Conservation (phyloP, 2,113 vertebrate genomes). For the Rhegmatorhina hoffmannsi region DNA sequence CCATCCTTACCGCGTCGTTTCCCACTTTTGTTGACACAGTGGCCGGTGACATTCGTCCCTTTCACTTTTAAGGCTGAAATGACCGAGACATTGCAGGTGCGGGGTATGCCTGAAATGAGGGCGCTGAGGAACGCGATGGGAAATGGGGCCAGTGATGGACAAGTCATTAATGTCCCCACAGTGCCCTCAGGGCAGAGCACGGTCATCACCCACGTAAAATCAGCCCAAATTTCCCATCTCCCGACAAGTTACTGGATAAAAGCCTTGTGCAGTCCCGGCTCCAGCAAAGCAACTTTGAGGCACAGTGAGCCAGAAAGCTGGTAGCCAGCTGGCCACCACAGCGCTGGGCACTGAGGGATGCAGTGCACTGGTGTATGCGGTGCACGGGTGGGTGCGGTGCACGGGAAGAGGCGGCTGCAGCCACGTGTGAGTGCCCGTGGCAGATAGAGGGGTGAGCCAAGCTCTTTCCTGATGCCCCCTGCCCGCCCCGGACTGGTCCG, state of each 20-base stretch:
- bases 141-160: background rate
- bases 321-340: background rate
- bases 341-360: background rate
- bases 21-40: background rate
- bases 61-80: background rate
- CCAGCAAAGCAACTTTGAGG: accelerated
- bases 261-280: background rate
- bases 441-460: background rate
- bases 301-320: accelerated
- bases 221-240: background rate
- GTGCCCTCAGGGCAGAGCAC: background rate
- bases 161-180: background rate
- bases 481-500: background rate
- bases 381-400: background rate
- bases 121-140: background rate
- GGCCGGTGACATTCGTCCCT: background rate
- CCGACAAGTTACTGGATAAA: accelerated
- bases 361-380: background rate
- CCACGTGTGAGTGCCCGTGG: background rate
- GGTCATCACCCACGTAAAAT: background rate
- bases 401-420: background rate
- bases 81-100: background rate
- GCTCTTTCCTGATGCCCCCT: background rate
- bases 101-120: background rate
- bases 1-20: background rate